Base-by-base conservation (phyloP, 1,140 invertebrate genomes). In the Drosophila sucinea region DNA sequence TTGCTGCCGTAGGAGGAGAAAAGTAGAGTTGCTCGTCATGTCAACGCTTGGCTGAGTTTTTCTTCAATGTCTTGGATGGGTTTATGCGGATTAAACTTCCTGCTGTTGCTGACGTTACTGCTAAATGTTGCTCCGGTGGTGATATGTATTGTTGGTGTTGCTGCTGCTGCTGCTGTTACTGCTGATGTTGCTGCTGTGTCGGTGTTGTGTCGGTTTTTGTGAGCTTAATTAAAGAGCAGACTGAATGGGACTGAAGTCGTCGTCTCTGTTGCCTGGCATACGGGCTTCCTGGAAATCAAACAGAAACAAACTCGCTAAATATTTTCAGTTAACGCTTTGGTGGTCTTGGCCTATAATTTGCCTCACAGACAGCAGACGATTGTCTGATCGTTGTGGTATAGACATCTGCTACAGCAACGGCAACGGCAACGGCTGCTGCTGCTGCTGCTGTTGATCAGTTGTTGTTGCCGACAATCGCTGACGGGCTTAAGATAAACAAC, bases 251-350 rank as follows among this genome's bases (percentile, higher is more conserved):
- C 83, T 86, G 78, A 51, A 51, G 44, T 25, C 25, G 35, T 38
- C 35, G 35, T 38, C 35, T 38, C 10, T 38, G 33, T 6, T 38
- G 35, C 25, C 44, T 25, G 74, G 73, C 73, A 73, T 66, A 76
- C 66, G 58, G 64, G 80, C 84, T 89, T 89, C 84, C 84, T 89
- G 84, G 84, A 89, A 89, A 89, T 89, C 84, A 89, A 89, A 89
- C 44, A 51, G 80, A 89, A 89, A 89, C 84, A 89, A 89, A 89
- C 84, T 89, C 76, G 84, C 84, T 89, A 89, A 89, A 89, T 89
- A 89, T 89, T 89, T 51, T 89, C 84, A 89, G 84, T 89, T 89
- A 89, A 89, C 84, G 84, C 84, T 89, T 89, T 89, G 84, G 84
- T 89, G 84, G 84, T 89, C 84, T 89, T 89, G 84, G 83, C 83